Conservation (phyloP, 1,140 invertebrate species). For the Danaus plexippus region DNA sequence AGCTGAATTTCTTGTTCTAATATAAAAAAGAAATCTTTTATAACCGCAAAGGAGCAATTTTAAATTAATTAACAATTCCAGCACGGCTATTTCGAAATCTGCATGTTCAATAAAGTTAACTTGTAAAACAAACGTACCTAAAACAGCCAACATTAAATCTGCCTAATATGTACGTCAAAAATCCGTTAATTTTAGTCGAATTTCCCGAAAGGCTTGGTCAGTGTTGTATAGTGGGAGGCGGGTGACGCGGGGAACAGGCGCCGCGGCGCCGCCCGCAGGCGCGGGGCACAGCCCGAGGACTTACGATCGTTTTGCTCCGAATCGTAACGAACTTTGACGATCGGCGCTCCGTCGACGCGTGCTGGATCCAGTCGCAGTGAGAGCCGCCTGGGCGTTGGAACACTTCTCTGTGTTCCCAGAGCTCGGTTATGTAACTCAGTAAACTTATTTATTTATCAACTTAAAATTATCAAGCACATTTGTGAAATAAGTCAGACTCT, state of each 20-base stretch:
- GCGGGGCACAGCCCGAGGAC: slow-evolving; percentile 59
- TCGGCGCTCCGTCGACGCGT: slow-evolving; percentile 59
- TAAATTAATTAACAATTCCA: too few species aligned
- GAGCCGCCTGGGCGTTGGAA: slow-evolving; percentile 61
- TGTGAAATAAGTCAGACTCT: slow-evolving; percentile 17
- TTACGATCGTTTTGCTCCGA: slow-evolving; percentile 62
- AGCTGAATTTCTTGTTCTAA: too few species aligned
- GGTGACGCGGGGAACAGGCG: slow-evolving; percentile 49
- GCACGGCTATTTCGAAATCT: too few species aligned
- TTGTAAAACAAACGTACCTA: neutral
- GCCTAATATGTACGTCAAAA: slow-evolving; percentile 12
- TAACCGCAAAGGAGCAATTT: too few species aligned
- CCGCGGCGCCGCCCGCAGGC: slow-evolving; percentile 59
- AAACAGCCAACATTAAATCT: slow-evolving; percentile 1
- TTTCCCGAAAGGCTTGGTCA: slow-evolving; percentile 52
- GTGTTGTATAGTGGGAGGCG: slow-evolving; percentile 48
- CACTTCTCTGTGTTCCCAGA: slow-evolving; percentile 48
- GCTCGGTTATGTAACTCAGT: slow-evolving; percentile 68
- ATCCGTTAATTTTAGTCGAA: slow-evolving; percentile 33
- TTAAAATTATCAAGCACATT: slow-evolving; percentile 29
- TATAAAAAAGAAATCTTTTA: too few species aligned
- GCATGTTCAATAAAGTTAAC: too few species aligned
- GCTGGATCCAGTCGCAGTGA: slow-evolving; percentile 64
- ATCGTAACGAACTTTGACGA: slow-evolving; percentile 64
- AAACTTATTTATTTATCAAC: slow-evolving; percentile 69